phyloP scores from a whole-genome alignment of 2,113 vertebrate genomes.

The Peromyscus californicus region DNA sequence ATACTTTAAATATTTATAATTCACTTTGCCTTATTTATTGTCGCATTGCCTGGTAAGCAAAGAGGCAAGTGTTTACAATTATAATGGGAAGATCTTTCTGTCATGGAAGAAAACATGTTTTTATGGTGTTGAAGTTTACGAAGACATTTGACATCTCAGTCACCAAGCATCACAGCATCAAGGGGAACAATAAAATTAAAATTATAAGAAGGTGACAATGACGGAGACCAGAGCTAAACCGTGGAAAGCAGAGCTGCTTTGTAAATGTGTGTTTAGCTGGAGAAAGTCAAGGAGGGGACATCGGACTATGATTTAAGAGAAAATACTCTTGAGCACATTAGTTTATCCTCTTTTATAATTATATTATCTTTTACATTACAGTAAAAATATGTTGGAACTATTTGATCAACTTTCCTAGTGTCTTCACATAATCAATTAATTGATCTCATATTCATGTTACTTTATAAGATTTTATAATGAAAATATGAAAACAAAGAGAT shows the following conservation, averaged over 20 bases:
- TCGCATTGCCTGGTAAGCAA: not conserved
- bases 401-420: not conserved
- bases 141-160: slow-evolving; percentile 32
- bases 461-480: not conserved
- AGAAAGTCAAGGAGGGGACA: slow-evolving; percentile 7
- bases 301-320: slow-evolving; percentile 21
- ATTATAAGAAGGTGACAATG: not conserved
- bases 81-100: slow-evolving; percentile 34
- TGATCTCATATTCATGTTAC: not conserved
- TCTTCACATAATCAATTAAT: not conserved
- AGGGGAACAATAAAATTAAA: slow-evolving; percentile 38
- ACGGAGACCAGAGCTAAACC: not conserved
- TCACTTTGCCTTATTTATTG: not conserved
- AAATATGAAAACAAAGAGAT: not conserved
- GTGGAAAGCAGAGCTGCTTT: not conserved
- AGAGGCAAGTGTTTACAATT: slow-evolving; percentile 69
- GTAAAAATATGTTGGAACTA: not conserved
- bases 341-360: not conserved
- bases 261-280: not conserved
- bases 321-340: not conserved
- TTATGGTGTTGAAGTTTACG: slow-evolving; percentile 4
- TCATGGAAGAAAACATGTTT: slow-evolving; percentile 32
- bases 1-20: slow-evolving; percentile 64
- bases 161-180: not conserved
- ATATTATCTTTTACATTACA: not conserved